Conservation (phyloP, 2,797 vertebrate species). For the Notolabrus celidotus region DNA sequence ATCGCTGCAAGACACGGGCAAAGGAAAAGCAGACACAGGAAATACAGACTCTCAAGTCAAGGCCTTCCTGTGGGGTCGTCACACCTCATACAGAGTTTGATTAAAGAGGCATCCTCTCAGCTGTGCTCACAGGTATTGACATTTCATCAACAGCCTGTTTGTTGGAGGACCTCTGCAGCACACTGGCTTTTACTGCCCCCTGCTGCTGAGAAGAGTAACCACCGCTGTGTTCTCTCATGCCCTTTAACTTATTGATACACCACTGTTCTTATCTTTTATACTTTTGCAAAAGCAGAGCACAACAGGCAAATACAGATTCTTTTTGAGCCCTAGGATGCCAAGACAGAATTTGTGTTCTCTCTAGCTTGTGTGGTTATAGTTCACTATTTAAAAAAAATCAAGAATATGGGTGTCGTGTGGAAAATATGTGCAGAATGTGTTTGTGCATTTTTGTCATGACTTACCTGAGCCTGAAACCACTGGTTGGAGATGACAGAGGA, state of each 20-base stretch:
- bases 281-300: neutral
- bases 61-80: no score
- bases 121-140: slow-evolving; percentile 1
- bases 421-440: neutral
- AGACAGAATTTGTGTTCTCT: neutral
- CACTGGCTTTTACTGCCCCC: slow-evolving; percentile 74
- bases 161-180: slow-evolving; percentile 7
- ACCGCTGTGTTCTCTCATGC: neutral
- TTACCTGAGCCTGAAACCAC: slow-evolving; percentile 3
- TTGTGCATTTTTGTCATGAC: neutral
- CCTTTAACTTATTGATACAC: neutral
- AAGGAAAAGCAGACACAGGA: no score
- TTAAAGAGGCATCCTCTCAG: neutral
- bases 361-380: neutral
- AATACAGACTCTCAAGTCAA: no score
- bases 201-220: slow-evolving; percentile 59
- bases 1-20: no score
- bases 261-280: neutral
- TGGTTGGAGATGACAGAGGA: neutral
- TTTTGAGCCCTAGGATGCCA: no score
- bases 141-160: slow-evolving; percentile 18
- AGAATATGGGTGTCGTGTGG: neutral
- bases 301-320: no score
- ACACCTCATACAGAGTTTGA: neutral
- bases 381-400: neutral